A percentile compares a stretch with the other conserved stretches of the same genome.
phyloP scores from a whole-genome alignment of 1,140 invertebrate species.

The Diabrotica undecimpunctata region DNA sequence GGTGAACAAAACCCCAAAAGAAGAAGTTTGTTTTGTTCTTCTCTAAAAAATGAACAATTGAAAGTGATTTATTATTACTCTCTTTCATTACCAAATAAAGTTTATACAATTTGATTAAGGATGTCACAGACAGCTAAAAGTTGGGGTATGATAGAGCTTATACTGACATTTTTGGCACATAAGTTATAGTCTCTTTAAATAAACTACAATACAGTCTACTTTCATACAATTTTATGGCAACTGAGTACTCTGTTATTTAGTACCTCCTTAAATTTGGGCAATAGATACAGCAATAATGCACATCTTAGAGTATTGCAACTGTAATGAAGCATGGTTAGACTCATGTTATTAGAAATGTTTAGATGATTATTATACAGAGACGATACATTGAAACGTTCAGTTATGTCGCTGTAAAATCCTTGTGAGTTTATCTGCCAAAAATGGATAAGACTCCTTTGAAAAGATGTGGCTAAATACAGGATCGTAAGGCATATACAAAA shows the following conservation, averaged over 20 bases:
- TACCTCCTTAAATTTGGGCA: conserved; percentile 36
- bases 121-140: too few relatives aligned
- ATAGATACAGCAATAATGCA: conserved; percentile 32
- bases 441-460: conserved; percentile 38
- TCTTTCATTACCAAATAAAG: too few relatives aligned
- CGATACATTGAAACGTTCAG: conserved; percentile 35
- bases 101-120: too few relatives aligned
- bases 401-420: conserved; percentile 18
- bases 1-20: too few relatives aligned
- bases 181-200: background rate
- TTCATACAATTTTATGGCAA: conserved; percentile 26
- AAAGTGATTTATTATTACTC: too few relatives aligned
- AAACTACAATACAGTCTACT: background rate
- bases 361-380: conserved; percentile 36
- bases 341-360: conserved; percentile 26
- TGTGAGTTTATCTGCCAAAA: conserved; percentile 32
- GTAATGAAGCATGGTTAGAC: conserved; percentile 39
- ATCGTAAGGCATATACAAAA: conserved; percentile 35
- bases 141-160: too few relatives aligned
- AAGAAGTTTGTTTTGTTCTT: too few relatives aligned
- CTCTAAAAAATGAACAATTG: too few relatives aligned
- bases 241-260: conserved; percentile 30
- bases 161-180: too few relatives aligned
- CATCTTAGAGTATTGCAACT: conserved; percentile 29
- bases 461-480: conserved; percentile 35